Evolutionary conservation across 2,113 vertebrate genomes (phyloP), one percentile per base, ranked within the genome.

Genomic region (Erythrocercus mccallii): DNA sequence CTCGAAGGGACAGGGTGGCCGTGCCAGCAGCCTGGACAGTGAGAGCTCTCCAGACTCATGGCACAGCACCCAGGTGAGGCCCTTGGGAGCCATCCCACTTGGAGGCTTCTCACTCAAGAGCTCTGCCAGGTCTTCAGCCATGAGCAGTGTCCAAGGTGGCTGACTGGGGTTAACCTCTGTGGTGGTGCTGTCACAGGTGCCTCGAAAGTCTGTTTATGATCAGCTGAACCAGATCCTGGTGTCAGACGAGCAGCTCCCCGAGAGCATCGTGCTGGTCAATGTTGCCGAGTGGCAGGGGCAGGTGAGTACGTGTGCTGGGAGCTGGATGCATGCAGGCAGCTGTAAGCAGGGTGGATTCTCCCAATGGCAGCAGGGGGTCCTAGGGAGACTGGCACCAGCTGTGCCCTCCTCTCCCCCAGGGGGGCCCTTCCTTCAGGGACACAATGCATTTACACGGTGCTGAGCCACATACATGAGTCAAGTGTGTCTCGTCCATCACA

Each of bases 221-320:
- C 98, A 99, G 95, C 97, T 99, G 74, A 99, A 99, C 98, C 98
- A 98, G 96, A 99, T 99, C 93, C 87, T 99, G 94, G 87, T 98
- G 64, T 99, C 99, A 2, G 99, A 99, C 0, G 99, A 99, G 97
- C 98, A 98, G 86, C 98, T 99, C 4, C 99, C 99, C 0, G 99
- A 99, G 87, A 99, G 98, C 97, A 99, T 99, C 69, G 99, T 99
- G 74, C 98, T 99, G 40, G 98, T 99, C 96, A 99, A 99, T 72
- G 99, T 99, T 0, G 98, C 99, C 0, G 99, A 99, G 94, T 99
- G 99, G 99, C 99, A 99, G 97, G 99, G 99, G 54, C 99, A 99
- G 99, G 99, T 99, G 86, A 97, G 98, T 31, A 31, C 38, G 3
- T 2, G 2, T 40, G 47, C 9, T 2, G 8, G 62, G 69, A 90